A percentile compares a stretch with the other conserved stretches of the same genome.
phyloP scores from a whole-genome alignment of 2,797 vertebrate genomes.

The Paguma larvata region DNA sequence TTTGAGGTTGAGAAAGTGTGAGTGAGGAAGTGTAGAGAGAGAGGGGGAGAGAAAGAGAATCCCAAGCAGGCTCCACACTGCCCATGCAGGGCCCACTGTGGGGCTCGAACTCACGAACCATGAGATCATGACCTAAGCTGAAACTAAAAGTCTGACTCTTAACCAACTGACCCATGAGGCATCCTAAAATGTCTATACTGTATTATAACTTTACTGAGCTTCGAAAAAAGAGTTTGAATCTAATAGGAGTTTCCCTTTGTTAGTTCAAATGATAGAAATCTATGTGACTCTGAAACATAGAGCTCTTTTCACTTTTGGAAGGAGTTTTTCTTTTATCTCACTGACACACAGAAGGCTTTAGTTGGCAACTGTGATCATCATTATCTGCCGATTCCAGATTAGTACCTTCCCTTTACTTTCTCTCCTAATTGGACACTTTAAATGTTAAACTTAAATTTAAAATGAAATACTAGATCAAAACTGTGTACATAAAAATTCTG shows the following conservation, averaged over 20 bases:
- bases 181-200: neutral
- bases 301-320: conserved; percentile 17
- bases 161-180: no score
- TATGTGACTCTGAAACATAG: neutral
- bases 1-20: no score
- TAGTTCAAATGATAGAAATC: neutral
- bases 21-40: no score
- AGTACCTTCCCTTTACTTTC: conserved; percentile 9
- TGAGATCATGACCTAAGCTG: no score
- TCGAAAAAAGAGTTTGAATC: neutral
- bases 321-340: neutral
- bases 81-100: no score
- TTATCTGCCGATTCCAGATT: neutral
- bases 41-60: no score
- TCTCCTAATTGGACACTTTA: neutral
- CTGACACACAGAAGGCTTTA: neutral
- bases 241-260: neutral
- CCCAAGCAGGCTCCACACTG: no score
- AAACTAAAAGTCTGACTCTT: no score
- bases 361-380: neutral
- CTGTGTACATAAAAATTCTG: neutral
- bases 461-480: neutral
- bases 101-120: no score
- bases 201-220: neutral
- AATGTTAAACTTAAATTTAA: conserved; percentile 36